These are phyloP conservation scores for Thamnaconus septentrionalis DNA, from an alignment of 2,113 vertebrate species.

Conservation along the genomic window DNA sequence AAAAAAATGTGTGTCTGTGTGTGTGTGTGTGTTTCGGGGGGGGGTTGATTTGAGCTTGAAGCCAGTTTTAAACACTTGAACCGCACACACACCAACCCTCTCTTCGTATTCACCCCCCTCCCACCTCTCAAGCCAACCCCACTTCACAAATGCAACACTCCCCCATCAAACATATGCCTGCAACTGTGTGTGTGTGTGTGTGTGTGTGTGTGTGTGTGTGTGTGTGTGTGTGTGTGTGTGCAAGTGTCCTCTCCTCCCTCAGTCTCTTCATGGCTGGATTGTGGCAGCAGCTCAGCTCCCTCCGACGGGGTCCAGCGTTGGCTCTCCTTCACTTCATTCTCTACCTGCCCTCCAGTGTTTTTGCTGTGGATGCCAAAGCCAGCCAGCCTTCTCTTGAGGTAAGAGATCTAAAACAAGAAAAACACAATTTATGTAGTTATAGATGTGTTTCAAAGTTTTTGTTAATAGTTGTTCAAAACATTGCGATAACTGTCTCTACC, in stretches of 20 bases:
- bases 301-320: conserved; percentile 32
- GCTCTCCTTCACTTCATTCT: conserved; percentile 48
- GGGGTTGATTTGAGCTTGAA: conserved; percentile 17
- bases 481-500: too few relatives aligned
- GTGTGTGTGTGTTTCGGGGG: too few relatives aligned
- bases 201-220: not conserved
- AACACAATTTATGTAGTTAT: too few relatives aligned
- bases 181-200: not conserved
- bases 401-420: conserved; percentile 20
- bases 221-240: conserved; percentile 21
- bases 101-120: conserved; percentile 27
- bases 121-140: conserved; percentile 46
- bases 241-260: conserved; percentile 31
- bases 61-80: conserved; percentile 17
- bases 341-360: conserved; percentile 29
- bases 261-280: conserved; percentile 64
- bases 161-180: conserved; percentile 24
- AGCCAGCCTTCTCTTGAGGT: conserved; percentile 43
- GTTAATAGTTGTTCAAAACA: too few relatives aligned
- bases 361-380: conserved; percentile 28
- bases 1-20: too few relatives aligned
- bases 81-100: conserved; percentile 12
- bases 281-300: conserved; percentile 52
- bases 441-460: too few relatives aligned
- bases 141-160: conserved; percentile 37